phyloP scores from a whole-genome alignment of 2,113 vertebrate genomes.

The Tylochromis polylepis region DNA sequence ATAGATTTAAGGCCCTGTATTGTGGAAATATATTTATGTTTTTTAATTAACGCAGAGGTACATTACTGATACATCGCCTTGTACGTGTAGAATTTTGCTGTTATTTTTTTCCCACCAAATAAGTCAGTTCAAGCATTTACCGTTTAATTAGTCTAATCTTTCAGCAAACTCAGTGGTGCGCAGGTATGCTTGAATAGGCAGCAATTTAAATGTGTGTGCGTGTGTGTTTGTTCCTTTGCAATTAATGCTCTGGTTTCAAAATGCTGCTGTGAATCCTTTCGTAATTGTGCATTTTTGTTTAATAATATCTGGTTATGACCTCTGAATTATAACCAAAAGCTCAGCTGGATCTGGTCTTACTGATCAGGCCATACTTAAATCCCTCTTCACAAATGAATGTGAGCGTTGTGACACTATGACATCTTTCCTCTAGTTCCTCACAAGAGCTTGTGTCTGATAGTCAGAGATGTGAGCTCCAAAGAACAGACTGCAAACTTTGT shows the following conservation, averaged over 20 bases:
- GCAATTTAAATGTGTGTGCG: background rate
- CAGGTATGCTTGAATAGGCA: background rate
- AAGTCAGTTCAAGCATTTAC: background rate
- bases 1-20: background rate
- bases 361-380: background rate
- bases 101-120: background rate
- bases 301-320: background rate
- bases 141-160: background rate
- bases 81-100: background rate
- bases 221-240: background rate
- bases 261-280: background rate
- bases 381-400: slow-evolving; percentile 1
- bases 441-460: background rate
- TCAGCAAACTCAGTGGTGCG: background rate
- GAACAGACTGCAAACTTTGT: background rate
- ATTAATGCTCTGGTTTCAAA: background rate
- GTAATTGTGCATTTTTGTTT: background rate
- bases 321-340: background rate
- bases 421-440: background rate
- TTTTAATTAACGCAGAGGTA: background rate
- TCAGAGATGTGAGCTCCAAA: background rate
- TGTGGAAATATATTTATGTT: background rate
- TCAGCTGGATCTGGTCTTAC: background rate
- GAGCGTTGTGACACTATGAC: background rate
- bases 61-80: background rate